Conservation (phyloP, 2,888 invertebrate genomes). For the Polietes domitor region DNA sequence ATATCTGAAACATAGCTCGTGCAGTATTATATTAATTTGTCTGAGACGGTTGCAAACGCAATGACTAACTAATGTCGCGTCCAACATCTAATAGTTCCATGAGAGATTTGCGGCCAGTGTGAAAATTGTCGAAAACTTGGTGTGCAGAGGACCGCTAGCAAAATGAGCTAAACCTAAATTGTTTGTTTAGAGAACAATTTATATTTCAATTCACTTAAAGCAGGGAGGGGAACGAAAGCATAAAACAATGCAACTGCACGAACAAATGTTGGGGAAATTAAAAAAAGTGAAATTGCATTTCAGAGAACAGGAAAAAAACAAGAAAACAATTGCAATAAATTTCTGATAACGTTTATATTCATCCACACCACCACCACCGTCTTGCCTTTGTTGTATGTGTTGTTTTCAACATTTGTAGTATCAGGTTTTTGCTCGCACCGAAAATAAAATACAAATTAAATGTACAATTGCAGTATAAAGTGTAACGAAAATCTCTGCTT, state of each 20-base stretch:
- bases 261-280: slow-evolving; percentile 11
- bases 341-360: slow-evolving; percentile 33
- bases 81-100: neutral
- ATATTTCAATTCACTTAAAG: slow-evolving; percentile 34
- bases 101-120: neutral
- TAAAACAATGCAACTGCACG: slow-evolving; percentile 1
- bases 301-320: neutral
- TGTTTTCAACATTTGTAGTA: neutral
- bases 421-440: slow-evolving; percentile 13
- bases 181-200: slow-evolving; percentile 39
- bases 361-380: neutral
- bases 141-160: neutral
- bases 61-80: neutral
- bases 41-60: too few species aligned
- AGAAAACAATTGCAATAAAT: slow-evolving; percentile 48
- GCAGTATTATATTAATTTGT: too few species aligned
- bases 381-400: neutral
- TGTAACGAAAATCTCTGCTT: slow-evolving; percentile 49
- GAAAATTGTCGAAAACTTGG: neutral
- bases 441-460: slow-evolving; percentile 62
- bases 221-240: neutral
- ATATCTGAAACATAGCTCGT: too few species aligned
- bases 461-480: slow-evolving; percentile 67
- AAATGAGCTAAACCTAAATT: slow-evolving; percentile 55
- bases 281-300: slow-evolving; percentile 14